phyloP scores from a whole-genome alignment of 2,888 invertebrate species.

The Archips xylosteana region DNA sequence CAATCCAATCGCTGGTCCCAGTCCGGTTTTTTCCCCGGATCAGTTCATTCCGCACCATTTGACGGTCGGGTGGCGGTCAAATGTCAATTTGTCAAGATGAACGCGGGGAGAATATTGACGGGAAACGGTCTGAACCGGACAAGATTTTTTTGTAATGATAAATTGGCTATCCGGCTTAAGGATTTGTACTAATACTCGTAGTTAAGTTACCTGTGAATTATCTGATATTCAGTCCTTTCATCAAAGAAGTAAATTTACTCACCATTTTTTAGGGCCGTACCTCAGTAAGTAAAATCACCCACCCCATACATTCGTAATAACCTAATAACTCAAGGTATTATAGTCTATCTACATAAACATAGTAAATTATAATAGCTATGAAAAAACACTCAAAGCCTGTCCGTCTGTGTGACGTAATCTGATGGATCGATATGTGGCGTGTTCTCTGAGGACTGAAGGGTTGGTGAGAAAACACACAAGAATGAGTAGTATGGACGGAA shows the following conservation, averaged over 20 bases:
- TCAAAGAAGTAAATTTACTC: too few relatives aligned
- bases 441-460: slow-evolving; percentile 51
- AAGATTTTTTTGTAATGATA: slow-evolving; percentile 17
- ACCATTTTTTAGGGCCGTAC: too few relatives aligned
- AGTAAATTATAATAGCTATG: slow-evolving; percentile 32
- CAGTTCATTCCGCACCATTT: slow-evolving; percentile 42
- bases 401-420: slow-evolving; percentile 45
- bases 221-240: too few relatives aligned
- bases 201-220: too few relatives aligned
- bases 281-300: too few relatives aligned
- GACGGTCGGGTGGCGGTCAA: slow-evolving; percentile 47
- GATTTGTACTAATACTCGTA: too few relatives aligned
- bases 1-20: slow-evolving; percentile 18
- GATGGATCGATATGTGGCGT: slow-evolving; percentile 65
- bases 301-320: slow-evolving; percentile 15
- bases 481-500: background rate
- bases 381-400: slow-evolving; percentile 37
- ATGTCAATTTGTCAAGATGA: slow-evolving; percentile 60
- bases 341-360: slow-evolving; percentile 7
- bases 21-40: slow-evolving; percentile 12
- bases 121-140: slow-evolving; percentile 6
- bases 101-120: slow-evolving; percentile 50
- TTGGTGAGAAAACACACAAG: slow-evolving; percentile 46
- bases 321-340: slow-evolving; percentile 11
- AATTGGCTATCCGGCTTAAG: slow-evolving; percentile 12